phyloP scores from a whole-genome alignment of 2,888 invertebrate genomes.

The Dioctria rufipes region DNA sequence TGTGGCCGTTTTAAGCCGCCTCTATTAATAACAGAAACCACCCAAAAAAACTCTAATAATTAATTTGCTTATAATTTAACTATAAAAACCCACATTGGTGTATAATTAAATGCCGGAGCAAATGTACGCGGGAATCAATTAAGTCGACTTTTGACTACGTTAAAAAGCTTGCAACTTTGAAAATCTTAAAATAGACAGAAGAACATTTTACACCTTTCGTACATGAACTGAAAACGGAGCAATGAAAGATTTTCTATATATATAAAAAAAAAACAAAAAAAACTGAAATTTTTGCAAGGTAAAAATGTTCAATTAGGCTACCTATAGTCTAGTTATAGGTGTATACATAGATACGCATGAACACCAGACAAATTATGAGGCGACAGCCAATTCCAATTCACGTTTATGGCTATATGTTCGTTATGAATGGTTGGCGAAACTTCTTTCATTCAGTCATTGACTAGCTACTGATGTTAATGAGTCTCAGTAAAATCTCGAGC shows the following conservation, averaged over 20 bases:
- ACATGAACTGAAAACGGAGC: neutral
- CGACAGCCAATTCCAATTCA: neutral
- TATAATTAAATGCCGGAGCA: too few species aligned
- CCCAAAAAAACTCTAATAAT: too few species aligned
- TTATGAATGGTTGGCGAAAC: neutral
- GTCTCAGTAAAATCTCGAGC: slow-evolving; percentile 13
- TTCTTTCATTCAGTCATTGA: neutral
- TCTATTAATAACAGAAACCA: too few species aligned
- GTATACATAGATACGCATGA: neutral
- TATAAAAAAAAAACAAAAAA: slow-evolving; percentile 35
- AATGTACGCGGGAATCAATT: slow-evolving; percentile 15
- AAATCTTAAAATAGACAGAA: neutral
- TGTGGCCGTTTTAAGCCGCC: too few species aligned
- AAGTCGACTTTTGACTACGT: slow-evolving; percentile 18
- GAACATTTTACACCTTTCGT: neutral
- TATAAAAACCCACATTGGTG: too few species aligned
- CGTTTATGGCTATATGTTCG: neutral
- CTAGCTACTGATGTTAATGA: slow-evolving; percentile 35
- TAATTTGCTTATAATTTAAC: too few species aligned
- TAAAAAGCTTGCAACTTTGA: slow-evolving; percentile 15
- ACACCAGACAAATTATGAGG: neutral
- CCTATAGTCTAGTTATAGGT: too few species aligned
- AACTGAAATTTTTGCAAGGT: slow-evolving; percentile 35
- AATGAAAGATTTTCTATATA: slow-evolving; percentile 30
- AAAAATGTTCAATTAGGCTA: slow-evolving; percentile 1